Conservation (phyloP, 1,140 invertebrate species). For the Plodia interpunctella region DNA sequence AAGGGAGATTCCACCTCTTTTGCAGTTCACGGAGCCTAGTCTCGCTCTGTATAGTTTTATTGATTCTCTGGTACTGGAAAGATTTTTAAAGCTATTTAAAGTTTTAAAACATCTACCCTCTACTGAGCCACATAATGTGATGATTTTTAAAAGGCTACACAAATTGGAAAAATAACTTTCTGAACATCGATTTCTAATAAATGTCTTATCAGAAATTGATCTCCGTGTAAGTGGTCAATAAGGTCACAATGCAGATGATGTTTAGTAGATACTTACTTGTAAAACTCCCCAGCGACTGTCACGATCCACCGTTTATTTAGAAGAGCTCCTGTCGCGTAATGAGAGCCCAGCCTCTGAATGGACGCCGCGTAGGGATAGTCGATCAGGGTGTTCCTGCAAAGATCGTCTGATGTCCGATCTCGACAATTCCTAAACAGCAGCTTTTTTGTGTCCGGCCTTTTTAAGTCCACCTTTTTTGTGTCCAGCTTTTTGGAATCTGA, state of each 20-base stretch:
- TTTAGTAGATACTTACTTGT: constrained; percentile 39
- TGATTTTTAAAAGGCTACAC: no score
- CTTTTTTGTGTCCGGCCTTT: no score
- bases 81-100: neutral
- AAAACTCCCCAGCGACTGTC: constrained; percentile 46
- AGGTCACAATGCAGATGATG: no score
- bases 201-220: no score
- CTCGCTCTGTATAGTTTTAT: constrained; percentile 50
- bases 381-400: constrained; percentile 17
- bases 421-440: neutral
- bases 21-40: constrained; percentile 55
- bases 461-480: no score
- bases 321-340: constrained; percentile 52
- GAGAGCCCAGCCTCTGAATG: constrained; percentile 46
- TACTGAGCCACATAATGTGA: no score
- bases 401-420: neutral
- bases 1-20: constrained; percentile 47
- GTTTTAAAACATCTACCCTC: no score
- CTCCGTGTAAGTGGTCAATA: no score
- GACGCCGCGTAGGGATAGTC: constrained; percentile 50
- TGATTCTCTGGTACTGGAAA: constrained; percentile 50
- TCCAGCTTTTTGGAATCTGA: no score
- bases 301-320: constrained; percentile 49
- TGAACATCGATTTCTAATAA: no score
- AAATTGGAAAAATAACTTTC: no score